Evolutionary conservation across 2,113 vertebrate species (phyloP), one percentile per base, ranked within the genome.

Genomic region (Cyphomyrus discorhynchus): DNA sequence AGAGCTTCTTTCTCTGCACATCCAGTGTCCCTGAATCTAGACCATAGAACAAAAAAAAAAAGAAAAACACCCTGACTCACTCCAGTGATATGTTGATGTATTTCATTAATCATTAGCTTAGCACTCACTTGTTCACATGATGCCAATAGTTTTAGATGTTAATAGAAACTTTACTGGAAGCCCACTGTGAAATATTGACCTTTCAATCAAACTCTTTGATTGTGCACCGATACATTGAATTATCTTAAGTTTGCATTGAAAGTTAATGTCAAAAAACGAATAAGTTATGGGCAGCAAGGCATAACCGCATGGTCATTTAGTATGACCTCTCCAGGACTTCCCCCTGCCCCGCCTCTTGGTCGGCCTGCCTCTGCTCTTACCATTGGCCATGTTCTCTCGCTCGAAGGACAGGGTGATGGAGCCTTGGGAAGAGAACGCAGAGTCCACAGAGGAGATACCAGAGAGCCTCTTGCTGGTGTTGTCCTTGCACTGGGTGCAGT

Each of bases 381-480:
- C 97, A n/a, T 91, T 96, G 0, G 94, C 93, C 1, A 97, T 96
- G 92, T 95, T 97, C 91, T 99, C 98, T 87, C 96, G 97, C 92
- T 99, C 98, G 88, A 99, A 98, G 0, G 98, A 99, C 89, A 99
- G 93, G 0, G 97, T 98, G 92, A 99, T 96, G 0, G 98, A 99
- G 83, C 98, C 98, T 90, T 99, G 96, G 39, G 98, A 99, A 21
- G 98, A 99, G 93, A 99, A 99, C 88, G 98, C 98, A 0, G 98
- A 99, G 93, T 99, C 98, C 27, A 98, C 97, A 0, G 98, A 99
- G 1, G 98, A 99, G 94, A 99, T 97, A 21, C 98, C 98, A 0
- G 98, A 99, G 53, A 99, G 96, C 88, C 98, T 91, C 93, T 99
- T 99, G 95, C 94, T 93, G 0, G 95, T 94, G 89, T 97, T 97